Conservation (phyloP, 2,113 vertebrate species). For the Chaenocephalus aceratus region DNA sequence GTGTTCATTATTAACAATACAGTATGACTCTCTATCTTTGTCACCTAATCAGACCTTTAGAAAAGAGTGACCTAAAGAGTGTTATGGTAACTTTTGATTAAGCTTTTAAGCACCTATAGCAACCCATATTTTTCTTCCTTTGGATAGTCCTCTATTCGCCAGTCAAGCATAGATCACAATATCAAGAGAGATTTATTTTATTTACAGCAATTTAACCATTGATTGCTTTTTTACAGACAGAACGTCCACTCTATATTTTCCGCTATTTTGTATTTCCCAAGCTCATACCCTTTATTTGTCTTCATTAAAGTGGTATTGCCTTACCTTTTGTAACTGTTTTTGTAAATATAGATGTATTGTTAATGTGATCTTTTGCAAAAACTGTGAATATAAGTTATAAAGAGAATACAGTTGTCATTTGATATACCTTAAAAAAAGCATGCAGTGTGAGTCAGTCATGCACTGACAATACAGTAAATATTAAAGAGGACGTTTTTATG, state of each 20-base stretch:
- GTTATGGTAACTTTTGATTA: neutral
- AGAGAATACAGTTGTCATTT: neutral
- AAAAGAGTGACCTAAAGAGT: neutral
- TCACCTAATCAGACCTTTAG: neutral
- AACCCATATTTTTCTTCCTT: constrained; percentile 8
- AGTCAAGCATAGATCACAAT: neutral
- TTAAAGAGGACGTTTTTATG: neutral
- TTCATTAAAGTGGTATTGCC: neutral
- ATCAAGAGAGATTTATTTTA: neutral
- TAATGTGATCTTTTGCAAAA: neutral
- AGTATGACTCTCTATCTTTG: neutral
- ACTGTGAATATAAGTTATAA: neutral
- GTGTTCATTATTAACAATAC: neutral
- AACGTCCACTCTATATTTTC: neutral
- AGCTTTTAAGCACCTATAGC: neutral
- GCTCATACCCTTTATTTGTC: neutral
- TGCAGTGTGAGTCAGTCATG: neutral
- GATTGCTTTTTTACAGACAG: neutral
- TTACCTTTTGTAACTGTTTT: neutral
- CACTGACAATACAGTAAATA: neutral
- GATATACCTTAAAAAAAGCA: neutral
- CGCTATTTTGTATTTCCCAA: neutral
- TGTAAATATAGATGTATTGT: neutral
- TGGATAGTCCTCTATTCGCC: neutral
- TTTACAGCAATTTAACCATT: constrained; percentile 12